These are phyloP conservation scores for Thereva unica DNA, from an alignment of 2,888 invertebrate genomes.

Conservation along the genomic window DNA sequence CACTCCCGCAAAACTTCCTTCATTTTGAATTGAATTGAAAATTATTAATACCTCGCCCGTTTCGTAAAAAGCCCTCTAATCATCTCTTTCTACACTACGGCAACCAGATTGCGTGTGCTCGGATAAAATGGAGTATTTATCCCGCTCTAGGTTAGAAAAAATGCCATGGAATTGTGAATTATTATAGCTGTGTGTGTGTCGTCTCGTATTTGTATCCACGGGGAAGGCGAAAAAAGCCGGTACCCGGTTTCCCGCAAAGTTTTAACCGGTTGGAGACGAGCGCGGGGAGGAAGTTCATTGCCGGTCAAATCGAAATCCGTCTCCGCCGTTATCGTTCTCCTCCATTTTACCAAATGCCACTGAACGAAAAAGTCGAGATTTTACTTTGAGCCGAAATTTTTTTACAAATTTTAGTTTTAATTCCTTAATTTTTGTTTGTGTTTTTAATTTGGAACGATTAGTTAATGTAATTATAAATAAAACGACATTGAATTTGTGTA, in stretches of 20 bases:
- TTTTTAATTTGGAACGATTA: slow-evolving; percentile 10
- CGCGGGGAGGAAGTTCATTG: slow-evolving; percentile 20
- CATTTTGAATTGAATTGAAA: too few relatives aligned
- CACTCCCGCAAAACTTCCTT: too few relatives aligned
- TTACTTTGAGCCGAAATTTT: slow-evolving; percentile 11
- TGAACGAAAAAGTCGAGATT: slow-evolving; percentile 14
- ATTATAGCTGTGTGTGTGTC: too few relatives aligned
- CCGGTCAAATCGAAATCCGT: slow-evolving; percentile 21
- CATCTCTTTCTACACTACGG: too few relatives aligned
- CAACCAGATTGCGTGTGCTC: too few relatives aligned
- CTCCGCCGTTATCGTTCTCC: slow-evolving; percentile 14
- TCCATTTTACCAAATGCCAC: slow-evolving; percentile 24
- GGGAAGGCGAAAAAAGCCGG: neutral
- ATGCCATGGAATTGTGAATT: too few relatives aligned
- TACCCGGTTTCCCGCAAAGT: neutral
- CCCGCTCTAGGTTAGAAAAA: too few relatives aligned
- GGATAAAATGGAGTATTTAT: too few relatives aligned
- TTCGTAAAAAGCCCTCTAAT: too few relatives aligned
- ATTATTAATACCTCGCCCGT: too few relatives aligned
- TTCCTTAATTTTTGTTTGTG: slow-evolving; percentile 5
- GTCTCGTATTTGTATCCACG: too few relatives aligned
- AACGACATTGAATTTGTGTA: neutral
- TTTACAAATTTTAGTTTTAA: slow-evolving; percentile 1
- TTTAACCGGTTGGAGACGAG: neutral
- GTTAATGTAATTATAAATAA: neutral